Conservation (phyloP, 2,888 invertebrate species). For the Nudaria mundana region DNA sequence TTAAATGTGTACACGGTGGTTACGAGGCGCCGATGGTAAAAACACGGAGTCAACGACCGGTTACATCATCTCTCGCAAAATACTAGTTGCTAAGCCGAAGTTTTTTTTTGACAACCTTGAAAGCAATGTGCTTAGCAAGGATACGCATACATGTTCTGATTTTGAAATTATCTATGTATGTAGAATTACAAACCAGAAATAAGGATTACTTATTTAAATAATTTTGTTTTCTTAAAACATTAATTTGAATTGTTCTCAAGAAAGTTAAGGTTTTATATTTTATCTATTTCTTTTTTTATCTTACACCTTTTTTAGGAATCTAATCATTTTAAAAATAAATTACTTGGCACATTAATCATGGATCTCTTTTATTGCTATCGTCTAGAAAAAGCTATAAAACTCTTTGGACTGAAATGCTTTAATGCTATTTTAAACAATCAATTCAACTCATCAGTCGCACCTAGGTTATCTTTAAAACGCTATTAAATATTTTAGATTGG, state of each 20-base stretch:
- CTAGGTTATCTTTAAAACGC: too few relatives aligned
- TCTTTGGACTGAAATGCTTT: too few relatives aligned
- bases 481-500: too few relatives aligned
- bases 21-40: constrained; percentile 41
- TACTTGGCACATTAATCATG: neutral
- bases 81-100: constrained; percentile 31
- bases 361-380: neutral
- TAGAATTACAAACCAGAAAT: neutral
- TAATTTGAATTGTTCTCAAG: too few relatives aligned
- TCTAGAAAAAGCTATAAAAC: neutral
- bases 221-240: neutral
- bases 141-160: constrained; percentile 5
- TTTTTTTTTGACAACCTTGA: constrained; percentile 37
- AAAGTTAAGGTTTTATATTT: too few relatives aligned
- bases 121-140: constrained; percentile 26
- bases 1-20: constrained; percentile 24
- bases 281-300: too few relatives aligned
- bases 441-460: too few relatives aligned
- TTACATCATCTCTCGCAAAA: constrained; percentile 40
- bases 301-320: too few relatives aligned
- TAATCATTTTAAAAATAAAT: too few relatives aligned
- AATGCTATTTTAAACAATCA: too few relatives aligned
- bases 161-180: neutral
- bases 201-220: neutral
- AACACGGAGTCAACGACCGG: constrained; percentile 31